phyloP scores from a whole-genome alignment of 2,113 vertebrate genomes.

The Hiodon tergisus region DNA sequence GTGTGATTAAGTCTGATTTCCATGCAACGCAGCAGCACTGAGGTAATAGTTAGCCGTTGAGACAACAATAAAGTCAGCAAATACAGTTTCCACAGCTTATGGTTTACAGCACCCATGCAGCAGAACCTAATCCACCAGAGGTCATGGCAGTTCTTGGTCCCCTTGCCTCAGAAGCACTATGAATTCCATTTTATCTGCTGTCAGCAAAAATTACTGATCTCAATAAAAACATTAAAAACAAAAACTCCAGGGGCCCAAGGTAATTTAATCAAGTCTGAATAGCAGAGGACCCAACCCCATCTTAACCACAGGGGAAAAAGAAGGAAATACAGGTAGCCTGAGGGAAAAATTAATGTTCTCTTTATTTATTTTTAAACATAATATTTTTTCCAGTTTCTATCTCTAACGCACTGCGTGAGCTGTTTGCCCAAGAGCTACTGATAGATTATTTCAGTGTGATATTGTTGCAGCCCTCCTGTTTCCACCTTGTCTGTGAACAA shows the following conservation, averaged over 20 bases:
- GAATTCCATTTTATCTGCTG: constrained; percentile 15
- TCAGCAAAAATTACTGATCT: constrained; percentile 18
- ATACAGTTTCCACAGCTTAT: not conserved
- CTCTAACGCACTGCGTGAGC: not conserved
- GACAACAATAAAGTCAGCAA: constrained; percentile 9
- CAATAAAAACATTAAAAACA: not conserved
- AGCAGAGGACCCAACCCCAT: constrained; percentile 5
- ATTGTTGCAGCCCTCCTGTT: not conserved
- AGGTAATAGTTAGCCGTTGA: not conserved
- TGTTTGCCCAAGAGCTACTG: not conserved
- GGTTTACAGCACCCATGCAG: constrained; percentile 18
- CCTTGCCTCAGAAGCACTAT: not conserved
- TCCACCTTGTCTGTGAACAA: not conserved
- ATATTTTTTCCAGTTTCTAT: constrained; percentile 7
- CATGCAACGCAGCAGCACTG: not conserved
- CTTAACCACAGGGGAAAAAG: not conserved
- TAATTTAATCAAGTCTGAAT: constrained; percentile 17
- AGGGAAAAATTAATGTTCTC: not conserved
- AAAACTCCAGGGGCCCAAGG: not conserved
- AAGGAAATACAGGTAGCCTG: constrained; percentile 13
- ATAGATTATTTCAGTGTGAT: constrained; percentile 6
- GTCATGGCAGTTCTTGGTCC: constrained; percentile 1
- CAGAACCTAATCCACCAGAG: constrained; percentile 9
- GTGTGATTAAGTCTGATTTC: constrained; percentile 19
- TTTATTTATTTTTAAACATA: constrained; percentile 10